Evolutionary conservation across 23 tunicate genomes (phyloP).

Genomic region (Aplidium turbinatum): DNA sequence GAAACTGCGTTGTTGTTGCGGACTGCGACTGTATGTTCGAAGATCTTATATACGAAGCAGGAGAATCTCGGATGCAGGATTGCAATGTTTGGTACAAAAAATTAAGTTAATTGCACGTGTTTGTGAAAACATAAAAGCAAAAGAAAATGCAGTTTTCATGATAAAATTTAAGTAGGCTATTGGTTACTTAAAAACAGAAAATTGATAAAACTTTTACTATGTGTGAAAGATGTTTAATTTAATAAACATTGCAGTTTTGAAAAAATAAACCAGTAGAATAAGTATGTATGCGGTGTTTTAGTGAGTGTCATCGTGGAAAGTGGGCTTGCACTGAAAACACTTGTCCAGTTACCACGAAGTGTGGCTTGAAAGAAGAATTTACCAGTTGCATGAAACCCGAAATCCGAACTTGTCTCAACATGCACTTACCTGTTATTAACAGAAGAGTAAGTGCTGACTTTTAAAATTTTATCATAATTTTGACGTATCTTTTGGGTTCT

Average conservation of each 20-base stretch:
- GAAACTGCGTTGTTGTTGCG: constrained; percentile 72
- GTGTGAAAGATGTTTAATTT: no score
- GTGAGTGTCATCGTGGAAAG: constrained; percentile 92
- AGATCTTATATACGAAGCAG: constrained; percentile 80
- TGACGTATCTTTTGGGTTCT: no score
- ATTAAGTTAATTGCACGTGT: not conserved
- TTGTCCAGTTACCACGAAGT: constrained; percentile 80
- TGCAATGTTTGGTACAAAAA: constrained; percentile 86
- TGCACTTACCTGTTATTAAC: constrained; percentile 85
- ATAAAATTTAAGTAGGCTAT: no score
- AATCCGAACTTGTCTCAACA: constrained; percentile 76
- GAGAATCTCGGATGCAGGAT: constrained; percentile 96
- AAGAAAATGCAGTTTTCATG: no score
- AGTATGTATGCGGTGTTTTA: no score
- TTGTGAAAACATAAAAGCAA: not conserved
- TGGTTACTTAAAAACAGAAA: no score
- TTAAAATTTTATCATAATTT: no score
- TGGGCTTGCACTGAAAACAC: constrained; percentile 96
- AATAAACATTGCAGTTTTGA: no score
- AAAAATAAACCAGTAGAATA: no score
- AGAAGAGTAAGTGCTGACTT: constrained; percentile 77
- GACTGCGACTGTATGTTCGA: constrained; percentile 85
- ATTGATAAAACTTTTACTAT: no score
- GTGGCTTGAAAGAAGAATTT: constrained; percentile 78
- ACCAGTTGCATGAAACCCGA: constrained; percentile 95